Conservation (phyloP, 2,888 invertebrate species). For the Holacanthella duospinosa region DNA sequence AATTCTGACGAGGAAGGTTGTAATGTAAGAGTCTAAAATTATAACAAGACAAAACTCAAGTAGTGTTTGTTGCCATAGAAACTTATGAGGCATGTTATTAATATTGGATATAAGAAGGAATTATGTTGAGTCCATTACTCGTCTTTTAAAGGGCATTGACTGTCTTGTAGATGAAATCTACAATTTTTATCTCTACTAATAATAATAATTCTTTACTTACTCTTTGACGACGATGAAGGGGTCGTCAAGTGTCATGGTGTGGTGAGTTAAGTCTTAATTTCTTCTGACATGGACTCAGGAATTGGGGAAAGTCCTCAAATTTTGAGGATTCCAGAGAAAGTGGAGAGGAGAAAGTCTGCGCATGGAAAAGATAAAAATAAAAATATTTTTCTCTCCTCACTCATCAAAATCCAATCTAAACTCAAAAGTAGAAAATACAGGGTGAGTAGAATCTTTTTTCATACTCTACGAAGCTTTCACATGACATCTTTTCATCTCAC, state of each 20-base stretch:
- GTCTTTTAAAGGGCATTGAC: too few relatives aligned
- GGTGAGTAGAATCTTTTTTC: background rate
- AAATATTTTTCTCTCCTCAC: too few relatives aligned
- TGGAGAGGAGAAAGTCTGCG: background rate
- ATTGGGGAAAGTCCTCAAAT: background rate
- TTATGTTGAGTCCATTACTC: background rate
- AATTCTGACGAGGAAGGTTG: too few relatives aligned
- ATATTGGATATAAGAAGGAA: background rate
- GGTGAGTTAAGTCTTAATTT: background rate
- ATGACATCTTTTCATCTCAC: too few relatives aligned
- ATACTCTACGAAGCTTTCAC: too few relatives aligned
- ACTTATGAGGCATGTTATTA: too few relatives aligned
- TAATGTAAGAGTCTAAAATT: too few relatives aligned
- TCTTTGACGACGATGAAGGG: slow-evolving; percentile 98
- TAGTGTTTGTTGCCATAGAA: too few relatives aligned
- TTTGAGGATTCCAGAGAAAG: background rate
- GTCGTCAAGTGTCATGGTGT: slow-evolving; percentile 95
- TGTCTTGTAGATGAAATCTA: background rate
- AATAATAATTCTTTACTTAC: slow-evolving; percentile 53
- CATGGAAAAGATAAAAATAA: background rate
- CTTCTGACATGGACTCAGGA: background rate
- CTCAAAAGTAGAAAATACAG: background rate
- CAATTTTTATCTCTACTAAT: background rate
- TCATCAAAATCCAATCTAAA: too few relatives aligned
- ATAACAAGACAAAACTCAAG: too few relatives aligned